Percentiles rank a stretch among this genome's conserved stretches.
phyloP scores from a whole-genome alignment of 2,797 vertebrate species.

The Pogonophryne albipinna region DNA sequence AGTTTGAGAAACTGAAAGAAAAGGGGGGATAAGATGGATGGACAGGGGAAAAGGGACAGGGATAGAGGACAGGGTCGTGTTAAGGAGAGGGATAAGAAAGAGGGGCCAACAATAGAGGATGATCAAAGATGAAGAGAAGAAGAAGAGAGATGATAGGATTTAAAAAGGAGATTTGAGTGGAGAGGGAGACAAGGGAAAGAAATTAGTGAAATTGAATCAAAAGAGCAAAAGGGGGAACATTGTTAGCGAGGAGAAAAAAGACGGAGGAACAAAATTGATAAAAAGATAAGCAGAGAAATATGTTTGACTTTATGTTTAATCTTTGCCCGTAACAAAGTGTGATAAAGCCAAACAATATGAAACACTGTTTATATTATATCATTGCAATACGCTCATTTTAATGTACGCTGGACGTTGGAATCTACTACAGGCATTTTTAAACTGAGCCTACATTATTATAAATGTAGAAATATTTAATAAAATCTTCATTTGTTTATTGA shows the following conservation, averaged over 20 bases:
- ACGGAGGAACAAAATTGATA: not conserved
- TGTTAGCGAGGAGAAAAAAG: not conserved
- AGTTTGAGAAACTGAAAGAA: not conserved
- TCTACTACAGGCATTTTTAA: not conserved
- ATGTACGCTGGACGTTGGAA: not conserved
- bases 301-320: not conserved
- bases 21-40: conserved; percentile 10
- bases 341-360: not conserved
- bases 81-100: not conserved
- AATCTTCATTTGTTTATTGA: not conserved
- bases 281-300: not conserved
- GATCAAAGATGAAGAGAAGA: not conserved
- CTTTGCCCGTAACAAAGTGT: not conserved
- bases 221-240: not conserved
- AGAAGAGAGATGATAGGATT: not conserved
- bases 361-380: too few species aligned
- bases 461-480: not conserved
- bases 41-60: not conserved
- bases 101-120: not conserved
- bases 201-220: not conserved
- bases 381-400: too few species aligned
- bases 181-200: not conserved
- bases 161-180: not conserved
- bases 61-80: not conserved
- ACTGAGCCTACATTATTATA: not conserved